Evolutionary conservation across 1,140 invertebrate genomes (phyloP).

Genomic region (Drosophila ananassae): DNA sequence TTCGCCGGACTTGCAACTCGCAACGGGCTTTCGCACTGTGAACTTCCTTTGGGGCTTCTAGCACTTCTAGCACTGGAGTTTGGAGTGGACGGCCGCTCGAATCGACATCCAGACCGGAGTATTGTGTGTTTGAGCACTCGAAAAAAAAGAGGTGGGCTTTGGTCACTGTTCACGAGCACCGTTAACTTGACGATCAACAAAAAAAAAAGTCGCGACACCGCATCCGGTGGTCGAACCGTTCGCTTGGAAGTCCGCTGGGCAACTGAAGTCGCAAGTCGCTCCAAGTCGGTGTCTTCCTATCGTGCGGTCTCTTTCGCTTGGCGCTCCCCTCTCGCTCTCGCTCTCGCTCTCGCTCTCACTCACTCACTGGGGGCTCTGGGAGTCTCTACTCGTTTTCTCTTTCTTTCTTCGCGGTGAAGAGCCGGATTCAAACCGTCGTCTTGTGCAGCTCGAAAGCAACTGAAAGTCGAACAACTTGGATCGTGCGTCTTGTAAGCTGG

Average conservation of each 20-base stretch:
- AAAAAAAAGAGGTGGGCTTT: constrained; percentile 7
- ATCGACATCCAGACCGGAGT: constrained; percentile 10
- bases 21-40: constrained; percentile 30
- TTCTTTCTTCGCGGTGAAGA: constrained; percentile 13
- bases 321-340: constrained; percentile 6
- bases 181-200: constrained; percentile 17
- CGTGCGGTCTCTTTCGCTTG: constrained; percentile 1
- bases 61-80: constrained; percentile 26
- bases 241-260: constrained; percentile 55
- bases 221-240: constrained; percentile 55
- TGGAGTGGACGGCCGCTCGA: constrained; percentile 1
- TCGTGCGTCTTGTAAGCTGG: constrained; percentile 73
- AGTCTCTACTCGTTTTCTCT: constrained; percentile 2
- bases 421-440: constrained; percentile 60
- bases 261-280: constrained; percentile 45
- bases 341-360: constrained; percentile 11
- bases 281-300: constrained; percentile 9
- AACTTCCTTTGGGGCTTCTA: constrained; percentile 9
- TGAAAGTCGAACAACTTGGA: constrained; percentile 63
- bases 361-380: constrained; percentile 5
- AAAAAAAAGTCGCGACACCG: constrained; percentile 29
- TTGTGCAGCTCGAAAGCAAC: constrained; percentile 77
- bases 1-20: constrained; percentile 33
- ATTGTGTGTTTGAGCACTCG: background rate
- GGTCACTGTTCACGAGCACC: constrained; percentile 33